Percentiles rank a stretch among this genome's conserved stretches.
phyloP scores from a whole-genome alignment of 2,888 invertebrate genomes.

The Tanaodytes sp. region DNA sequence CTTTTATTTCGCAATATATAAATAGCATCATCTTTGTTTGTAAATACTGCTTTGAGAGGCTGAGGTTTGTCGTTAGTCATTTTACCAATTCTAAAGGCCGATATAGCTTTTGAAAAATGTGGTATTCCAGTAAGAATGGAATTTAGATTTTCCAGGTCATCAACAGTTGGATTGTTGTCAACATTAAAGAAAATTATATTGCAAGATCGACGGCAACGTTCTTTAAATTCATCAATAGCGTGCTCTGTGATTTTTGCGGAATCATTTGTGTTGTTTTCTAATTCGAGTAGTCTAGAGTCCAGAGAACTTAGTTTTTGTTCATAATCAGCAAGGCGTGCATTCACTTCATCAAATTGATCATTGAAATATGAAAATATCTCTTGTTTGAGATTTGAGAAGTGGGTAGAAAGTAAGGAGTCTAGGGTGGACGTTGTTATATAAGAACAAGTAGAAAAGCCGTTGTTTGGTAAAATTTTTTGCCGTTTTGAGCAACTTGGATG shows the following conservation, averaged over 20 bases:
- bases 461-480: background rate
- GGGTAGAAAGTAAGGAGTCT: background rate
- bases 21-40: background rate
- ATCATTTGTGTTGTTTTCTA: too few species aligned
- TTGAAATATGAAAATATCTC: background rate
- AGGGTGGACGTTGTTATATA: background rate
- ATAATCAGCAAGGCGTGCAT: background rate
- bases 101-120: background rate
- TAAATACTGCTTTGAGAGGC: slow-evolving; percentile 1
- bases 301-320: background rate
- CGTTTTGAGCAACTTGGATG: background rate
- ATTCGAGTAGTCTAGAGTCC: background rate
- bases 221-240: background rate
- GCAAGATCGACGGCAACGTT: background rate
- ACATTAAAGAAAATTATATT: slow-evolving; percentile 12
- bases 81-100: background rate
- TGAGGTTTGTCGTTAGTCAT: background rate
- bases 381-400: background rate
- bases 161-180: background rate
- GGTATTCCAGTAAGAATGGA: slow-evolving; percentile 1
- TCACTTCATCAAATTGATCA: background rate
- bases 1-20: slow-evolving; percentile 3
- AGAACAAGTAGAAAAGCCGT: background rate
- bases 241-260: background rate
- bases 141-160: background rate